Evolutionary conservation across 2,797 vertebrate species (phyloP).

Genomic region (Anguilla pacifica): DNA sequence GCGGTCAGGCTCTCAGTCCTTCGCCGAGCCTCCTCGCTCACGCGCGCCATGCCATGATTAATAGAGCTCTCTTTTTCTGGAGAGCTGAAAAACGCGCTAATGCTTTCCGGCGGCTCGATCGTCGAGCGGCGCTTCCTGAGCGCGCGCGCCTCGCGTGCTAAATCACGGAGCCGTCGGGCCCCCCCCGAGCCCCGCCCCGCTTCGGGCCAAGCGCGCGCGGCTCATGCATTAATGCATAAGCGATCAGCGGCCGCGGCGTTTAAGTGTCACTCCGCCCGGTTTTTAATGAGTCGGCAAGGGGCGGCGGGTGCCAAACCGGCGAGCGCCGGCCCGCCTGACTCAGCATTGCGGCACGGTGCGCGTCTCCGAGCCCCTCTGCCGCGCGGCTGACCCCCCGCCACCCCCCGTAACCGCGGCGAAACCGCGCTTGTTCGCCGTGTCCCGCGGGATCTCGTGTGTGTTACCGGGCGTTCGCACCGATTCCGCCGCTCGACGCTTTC

Average conservation of each 20-base stretch:
- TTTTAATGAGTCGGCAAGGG: conserved; percentile 70
- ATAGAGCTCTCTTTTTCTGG: not conserved
- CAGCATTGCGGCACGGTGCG: not conserved
- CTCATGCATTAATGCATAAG: conserved; percentile 54
- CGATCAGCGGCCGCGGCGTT: conserved; percentile 47
- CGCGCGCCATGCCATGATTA: not conserved
- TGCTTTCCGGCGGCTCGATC: not conserved
- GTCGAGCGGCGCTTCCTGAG: not conserved
- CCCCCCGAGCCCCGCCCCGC: too few species aligned
- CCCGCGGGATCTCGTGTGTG: not conserved
- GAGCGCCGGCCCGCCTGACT: not conserved
- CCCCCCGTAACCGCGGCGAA: not conserved
- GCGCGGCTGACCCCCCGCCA: not conserved
- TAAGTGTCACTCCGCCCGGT: conserved; percentile 62
- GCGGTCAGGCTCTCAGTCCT: not conserved
- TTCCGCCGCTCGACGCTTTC: too few species aligned
- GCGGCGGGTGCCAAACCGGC: conserved; percentile 12
- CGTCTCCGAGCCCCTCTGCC: not conserved
- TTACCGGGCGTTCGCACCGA: too few species aligned
- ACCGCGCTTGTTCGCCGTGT: not conserved
- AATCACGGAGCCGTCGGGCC: not conserved
- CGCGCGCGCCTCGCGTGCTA: not conserved
- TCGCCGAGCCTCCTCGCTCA: not conserved
- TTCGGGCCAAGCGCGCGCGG: not conserved
- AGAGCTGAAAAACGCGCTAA: not conserved